A percentile compares a stretch with the other conserved stretches of the same genome.
phyloP scores from a whole-genome alignment of 2,113 vertebrate genomes.

The Misgurnus mizolepis region DNA sequence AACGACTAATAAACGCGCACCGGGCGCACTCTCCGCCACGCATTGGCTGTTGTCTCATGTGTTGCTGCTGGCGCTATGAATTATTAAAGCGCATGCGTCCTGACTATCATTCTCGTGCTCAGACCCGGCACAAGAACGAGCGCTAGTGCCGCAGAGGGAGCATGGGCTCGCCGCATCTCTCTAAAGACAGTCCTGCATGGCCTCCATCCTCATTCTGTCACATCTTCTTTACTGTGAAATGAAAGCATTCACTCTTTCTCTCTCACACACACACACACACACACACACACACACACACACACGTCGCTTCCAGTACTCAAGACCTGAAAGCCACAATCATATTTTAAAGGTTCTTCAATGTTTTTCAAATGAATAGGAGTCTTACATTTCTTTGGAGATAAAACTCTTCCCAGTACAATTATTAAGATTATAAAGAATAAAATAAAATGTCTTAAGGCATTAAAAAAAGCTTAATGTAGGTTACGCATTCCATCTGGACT shows the following conservation, averaged over 20 bases:
- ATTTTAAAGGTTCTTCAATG: background rate
- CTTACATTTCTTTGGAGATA: too few species aligned
- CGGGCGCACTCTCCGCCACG: slow-evolving; percentile 75
- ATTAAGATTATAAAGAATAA: too few species aligned
- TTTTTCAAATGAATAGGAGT: background rate
- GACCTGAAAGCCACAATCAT: background rate
- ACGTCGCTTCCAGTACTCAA: background rate
- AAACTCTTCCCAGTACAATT: too few species aligned
- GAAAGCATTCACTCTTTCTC: slow-evolving; percentile 52
- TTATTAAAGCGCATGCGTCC: slow-evolving; percentile 86
- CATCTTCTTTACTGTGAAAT: slow-evolving; percentile 59
- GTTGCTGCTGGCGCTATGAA: slow-evolving; percentile 90
- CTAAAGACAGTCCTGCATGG: slow-evolving; percentile 50
- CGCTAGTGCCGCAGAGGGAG: slow-evolving; percentile 7
- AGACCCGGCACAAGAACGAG: slow-evolving; percentile 34
- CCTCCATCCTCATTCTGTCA: slow-evolving; percentile 79
- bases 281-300: background rate
- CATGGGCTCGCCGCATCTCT: background rate
- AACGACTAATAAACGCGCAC: slow-evolving; percentile 83
- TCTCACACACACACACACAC: background rate
- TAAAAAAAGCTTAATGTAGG: too few species aligned
- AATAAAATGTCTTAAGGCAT: too few species aligned
- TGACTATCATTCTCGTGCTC: slow-evolving; percentile 50
- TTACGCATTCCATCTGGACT: too few species aligned
- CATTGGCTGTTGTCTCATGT: slow-evolving; percentile 83